Evolutionary conservation across 2,888 invertebrate species (phyloP).

Genomic region (Panzeria rudis): DNA sequence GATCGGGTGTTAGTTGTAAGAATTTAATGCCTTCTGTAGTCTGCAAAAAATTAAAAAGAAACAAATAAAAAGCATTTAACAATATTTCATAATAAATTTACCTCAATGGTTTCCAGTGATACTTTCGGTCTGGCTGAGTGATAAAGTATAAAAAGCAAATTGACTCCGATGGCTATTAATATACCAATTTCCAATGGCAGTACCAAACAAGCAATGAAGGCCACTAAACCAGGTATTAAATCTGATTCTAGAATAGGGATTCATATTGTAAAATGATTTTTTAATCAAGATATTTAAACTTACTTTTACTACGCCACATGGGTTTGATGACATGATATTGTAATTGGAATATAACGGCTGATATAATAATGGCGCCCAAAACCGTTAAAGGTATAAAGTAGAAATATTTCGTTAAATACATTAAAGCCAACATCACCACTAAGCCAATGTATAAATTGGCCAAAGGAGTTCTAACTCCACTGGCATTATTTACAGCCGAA

Average conservation of each 20-base stretch:
- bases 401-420: constrained; percentile 93
- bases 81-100: constrained; percentile 79
- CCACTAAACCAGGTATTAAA: constrained; percentile 92
- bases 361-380: constrained; percentile 94
- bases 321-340: constrained; percentile 92
- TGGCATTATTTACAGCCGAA: constrained; percentile 93
- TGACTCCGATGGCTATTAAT: constrained; percentile 91
- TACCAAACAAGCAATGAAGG: constrained; percentile 93
- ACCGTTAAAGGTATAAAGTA: constrained; percentile 92
- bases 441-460: constrained; percentile 92
- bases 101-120: constrained; percentile 90
- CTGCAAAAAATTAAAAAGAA: constrained; percentile 72
- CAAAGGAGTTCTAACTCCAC: constrained; percentile 92
- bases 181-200: constrained; percentile 95
- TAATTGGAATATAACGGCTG: constrained; percentile 94
- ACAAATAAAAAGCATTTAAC: not conserved
- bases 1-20: constrained; percentile 92
- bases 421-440: constrained; percentile 91
- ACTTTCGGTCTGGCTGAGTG: constrained; percentile 94
- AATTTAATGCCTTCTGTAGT: constrained; percentile 89
- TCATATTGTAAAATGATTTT: not conserved
- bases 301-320: constrained; percentile 94
- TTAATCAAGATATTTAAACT: constrained; percentile 80
- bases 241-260: constrained; percentile 89
- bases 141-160: constrained; percentile 93